phyloP scores from a whole-genome alignment of 2,888 invertebrate genomes.

The Apamea monoglypha region DNA sequence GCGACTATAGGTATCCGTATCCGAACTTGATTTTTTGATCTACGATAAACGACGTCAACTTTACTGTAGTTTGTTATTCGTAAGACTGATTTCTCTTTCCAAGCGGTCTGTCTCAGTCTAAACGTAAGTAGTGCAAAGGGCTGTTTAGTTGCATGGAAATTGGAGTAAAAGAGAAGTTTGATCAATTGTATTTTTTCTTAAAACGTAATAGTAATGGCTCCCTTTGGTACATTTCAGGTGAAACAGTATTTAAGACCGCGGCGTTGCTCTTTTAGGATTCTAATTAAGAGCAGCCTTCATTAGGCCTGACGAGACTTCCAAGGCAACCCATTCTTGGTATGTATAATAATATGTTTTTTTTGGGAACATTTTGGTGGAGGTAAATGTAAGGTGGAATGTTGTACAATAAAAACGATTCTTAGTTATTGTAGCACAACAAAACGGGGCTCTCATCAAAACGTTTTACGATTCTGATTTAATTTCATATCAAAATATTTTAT shows the following conservation, averaged over 20 bases:
- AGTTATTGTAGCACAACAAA: background rate
- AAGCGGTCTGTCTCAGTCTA: background rate
- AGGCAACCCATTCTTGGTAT: background rate
- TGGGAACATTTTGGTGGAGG: background rate
- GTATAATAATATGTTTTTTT: background rate
- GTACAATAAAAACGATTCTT: background rate
- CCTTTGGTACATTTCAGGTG: background rate
- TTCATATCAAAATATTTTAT: too few species aligned
- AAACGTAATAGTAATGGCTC: background rate
- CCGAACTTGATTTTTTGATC: background rate
- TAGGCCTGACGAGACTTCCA: background rate
- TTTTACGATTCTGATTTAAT: background rate
- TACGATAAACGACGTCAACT: background rate
- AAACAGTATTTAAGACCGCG: background rate
- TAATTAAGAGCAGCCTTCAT: background rate
- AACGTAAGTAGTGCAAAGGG: background rate
- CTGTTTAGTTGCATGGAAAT: too few species aligned
- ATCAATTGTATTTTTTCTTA: background rate
- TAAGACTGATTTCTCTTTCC: background rate
- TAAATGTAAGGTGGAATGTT: background rate
- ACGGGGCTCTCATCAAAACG: background rate
- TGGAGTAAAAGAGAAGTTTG: too few species aligned
- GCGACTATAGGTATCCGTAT: background rate
- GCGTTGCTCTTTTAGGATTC: background rate
- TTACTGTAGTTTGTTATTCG: background rate